A percentile compares a stretch with the other conserved stretches of the same genome.
Evolutionary conservation across 2,113 vertebrate species (phyloP).

Genomic region (Drymodes brunneopygia): DNA sequence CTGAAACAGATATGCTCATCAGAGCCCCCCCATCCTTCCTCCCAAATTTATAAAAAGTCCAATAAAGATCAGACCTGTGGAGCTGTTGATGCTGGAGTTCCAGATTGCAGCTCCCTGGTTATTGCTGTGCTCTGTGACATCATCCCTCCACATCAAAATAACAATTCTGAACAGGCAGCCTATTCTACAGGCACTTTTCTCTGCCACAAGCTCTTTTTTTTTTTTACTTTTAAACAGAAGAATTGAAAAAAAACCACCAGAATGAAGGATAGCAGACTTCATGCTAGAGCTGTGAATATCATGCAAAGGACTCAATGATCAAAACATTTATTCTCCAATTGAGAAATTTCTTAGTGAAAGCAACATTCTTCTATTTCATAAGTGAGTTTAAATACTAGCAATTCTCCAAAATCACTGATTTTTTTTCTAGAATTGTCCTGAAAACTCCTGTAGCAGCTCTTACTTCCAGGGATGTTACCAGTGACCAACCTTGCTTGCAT

Average conservation of each 20-base stretch:
- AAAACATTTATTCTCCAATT: background rate
- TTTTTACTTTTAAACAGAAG: background rate
- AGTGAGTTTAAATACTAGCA: background rate
- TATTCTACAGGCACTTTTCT: background rate
- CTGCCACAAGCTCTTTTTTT: background rate
- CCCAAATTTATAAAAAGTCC: background rate
- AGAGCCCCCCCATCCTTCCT: background rate
- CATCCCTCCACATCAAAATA: background rate
- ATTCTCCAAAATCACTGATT: background rate
- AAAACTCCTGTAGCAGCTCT: background rate
- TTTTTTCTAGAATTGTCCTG: background rate
- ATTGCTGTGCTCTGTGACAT: background rate
- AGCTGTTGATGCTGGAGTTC: background rate
- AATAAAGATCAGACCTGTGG: background rate
- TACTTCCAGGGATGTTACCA: background rate
- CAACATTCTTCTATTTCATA: background rate
- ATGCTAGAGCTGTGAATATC: background rate
- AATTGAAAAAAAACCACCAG: background rate
- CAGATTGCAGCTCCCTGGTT: background rate
- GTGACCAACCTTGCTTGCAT: background rate
- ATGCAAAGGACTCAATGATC: background rate
- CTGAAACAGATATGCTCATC: constrained; percentile 41
- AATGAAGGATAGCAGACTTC: background rate
- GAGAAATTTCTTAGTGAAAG: background rate
- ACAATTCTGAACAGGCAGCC: background rate